phyloP scores from a whole-genome alignment of 2,113 vertebrate genomes.

The Otocyon megalotis region DNA sequence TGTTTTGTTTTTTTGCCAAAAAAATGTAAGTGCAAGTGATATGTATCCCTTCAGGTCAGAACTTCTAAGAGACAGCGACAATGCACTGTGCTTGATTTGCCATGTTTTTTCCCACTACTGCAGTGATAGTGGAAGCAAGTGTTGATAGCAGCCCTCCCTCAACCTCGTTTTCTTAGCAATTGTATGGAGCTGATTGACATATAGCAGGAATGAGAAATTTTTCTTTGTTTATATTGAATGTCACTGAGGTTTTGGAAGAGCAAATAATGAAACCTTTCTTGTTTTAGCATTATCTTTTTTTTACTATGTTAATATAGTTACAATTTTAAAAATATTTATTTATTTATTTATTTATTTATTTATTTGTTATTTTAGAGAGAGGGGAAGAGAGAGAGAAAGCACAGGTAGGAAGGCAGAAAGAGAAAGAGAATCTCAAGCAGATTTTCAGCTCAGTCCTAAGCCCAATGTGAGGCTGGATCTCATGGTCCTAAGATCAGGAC shows the following conservation, averaged over 20 bases:
- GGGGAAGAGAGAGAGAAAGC: background rate
- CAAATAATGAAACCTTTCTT: background rate
- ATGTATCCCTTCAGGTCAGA: background rate
- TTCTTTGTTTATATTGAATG: background rate
- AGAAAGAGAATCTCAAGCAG: background rate
- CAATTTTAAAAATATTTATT: background rate
- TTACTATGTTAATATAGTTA: background rate
- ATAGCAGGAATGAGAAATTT: background rate
- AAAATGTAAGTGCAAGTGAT: background rate
- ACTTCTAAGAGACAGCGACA: background rate
- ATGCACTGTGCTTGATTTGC: background rate
- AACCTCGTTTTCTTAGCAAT: background rate
- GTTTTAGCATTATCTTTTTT: background rate
- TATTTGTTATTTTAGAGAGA: background rate
- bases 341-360: background rate
- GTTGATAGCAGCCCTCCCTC: background rate
- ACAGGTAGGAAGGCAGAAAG: background rate
- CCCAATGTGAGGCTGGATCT: background rate
- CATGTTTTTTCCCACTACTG: background rate
- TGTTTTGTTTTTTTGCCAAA: background rate
- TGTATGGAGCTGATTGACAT: background rate
- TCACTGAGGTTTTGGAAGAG: background rate
- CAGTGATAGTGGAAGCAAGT: background rate
- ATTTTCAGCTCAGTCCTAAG: background rate
- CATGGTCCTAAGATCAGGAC: background rate